phyloP scores from a whole-genome alignment of 2,797 vertebrate species.

The Gallinago nigripennis region DNA sequence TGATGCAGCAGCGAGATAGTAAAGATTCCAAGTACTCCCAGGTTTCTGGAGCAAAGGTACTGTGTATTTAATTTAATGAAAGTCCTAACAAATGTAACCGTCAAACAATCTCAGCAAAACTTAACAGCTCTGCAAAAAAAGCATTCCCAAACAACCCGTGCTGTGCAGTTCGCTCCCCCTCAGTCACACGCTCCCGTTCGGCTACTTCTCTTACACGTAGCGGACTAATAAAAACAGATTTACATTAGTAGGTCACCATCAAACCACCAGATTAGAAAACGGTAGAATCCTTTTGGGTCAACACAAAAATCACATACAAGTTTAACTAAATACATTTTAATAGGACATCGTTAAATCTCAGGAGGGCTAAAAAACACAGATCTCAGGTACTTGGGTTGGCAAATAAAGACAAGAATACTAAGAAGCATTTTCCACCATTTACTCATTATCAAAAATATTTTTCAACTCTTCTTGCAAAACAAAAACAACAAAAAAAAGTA shows the following conservation, averaged over 20 bases:
- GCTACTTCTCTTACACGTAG: constrained; percentile 67
- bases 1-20: constrained; percentile 66
- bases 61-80: constrained; percentile 72
- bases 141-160: constrained; percentile 64
- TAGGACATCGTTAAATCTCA: constrained; percentile 80
- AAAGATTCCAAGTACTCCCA: constrained; percentile 63
- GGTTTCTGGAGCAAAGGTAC: constrained; percentile 67
- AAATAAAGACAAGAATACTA: constrained; percentile 87
- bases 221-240: constrained; percentile 76
- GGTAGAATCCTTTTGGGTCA: constrained; percentile 81
- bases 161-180: constrained; percentile 54
- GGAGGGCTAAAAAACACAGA: constrained; percentile 68
- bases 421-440: constrained; percentile 88
- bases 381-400: constrained; percentile 79
- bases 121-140: constrained; percentile 70
- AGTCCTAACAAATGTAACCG: constrained; percentile 73
- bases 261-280: constrained; percentile 70
- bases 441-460: constrained; percentile 96
- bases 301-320: constrained; percentile 85
- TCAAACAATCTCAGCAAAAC: constrained; percentile 70
- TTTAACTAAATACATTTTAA: constrained; percentile 86
- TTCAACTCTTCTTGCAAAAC: constrained; percentile 91
- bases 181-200: constrained; percentile 41
- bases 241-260: constrained; percentile 71
- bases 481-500: constrained; percentile 81